Evolutionary conservation across 2,797 vertebrate genomes (phyloP), one percentile per base, ranked within the genome.

Genomic region (Eleutherodactylus coqui): DNA sequence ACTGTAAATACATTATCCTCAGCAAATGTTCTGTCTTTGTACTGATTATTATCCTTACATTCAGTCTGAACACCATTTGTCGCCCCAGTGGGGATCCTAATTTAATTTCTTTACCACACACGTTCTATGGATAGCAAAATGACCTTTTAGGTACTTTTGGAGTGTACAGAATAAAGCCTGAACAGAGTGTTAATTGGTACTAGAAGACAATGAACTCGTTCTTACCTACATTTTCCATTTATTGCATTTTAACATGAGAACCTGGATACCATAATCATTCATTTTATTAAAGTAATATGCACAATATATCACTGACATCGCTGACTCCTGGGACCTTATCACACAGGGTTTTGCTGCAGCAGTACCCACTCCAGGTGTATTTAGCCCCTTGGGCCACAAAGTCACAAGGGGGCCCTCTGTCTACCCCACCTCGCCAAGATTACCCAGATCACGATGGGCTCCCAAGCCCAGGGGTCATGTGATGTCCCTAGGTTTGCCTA

Each of bases 1-100:
- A 32, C 43, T 16, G 27, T 51, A 51, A 75, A 75, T 75, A 75
- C 43, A 75, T 49, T 49, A 47, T 75, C 27, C 73, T 21, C 27
- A 51, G 73, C 27, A 49, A 75, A 75, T 75, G 73, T 32, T 49
- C 43, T 47, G 38, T 21, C 38, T 73, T 45, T 45, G 11, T 27
- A 49, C 27, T 32, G 27, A 51, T 49, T 75, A 51, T 49, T 75
- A 29, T 16, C 24, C 24, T 51, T 45, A 75, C 43, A 32, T 8
- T 49, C 2, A 51, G 69, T 43, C 69, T 43, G 69, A 3, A 11
- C 69, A 72, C 21, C 69, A 69, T 69, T 45, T 75, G 70, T 47
- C 70, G 14, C 41, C 21, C 13, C 38, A 45, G 13, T 73, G 41
- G 38, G 41, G n/a, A 73, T 73, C 24, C 41, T 13, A 73, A n/a